These are phyloP conservation scores for Metopia argyrocephala DNA, from an alignment of 2,888 invertebrate genomes.

Conservation along the genomic window DNA sequence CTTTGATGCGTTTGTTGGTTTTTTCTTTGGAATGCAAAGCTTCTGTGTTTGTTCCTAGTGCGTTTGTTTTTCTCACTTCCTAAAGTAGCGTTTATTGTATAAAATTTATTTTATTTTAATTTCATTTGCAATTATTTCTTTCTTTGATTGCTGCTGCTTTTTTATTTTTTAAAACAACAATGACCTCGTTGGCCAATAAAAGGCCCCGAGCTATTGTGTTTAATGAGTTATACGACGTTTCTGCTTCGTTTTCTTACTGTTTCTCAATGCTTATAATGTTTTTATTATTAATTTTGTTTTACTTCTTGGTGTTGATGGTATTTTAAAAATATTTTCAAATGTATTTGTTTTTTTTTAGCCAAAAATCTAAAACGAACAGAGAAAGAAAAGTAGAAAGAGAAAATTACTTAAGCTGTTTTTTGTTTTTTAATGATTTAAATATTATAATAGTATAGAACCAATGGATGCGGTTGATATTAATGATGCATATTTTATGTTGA, in stretches of 20 bases:
- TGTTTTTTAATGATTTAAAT: constrained; percentile 15
- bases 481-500: constrained; percentile 21
- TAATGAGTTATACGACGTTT: constrained; percentile 2
- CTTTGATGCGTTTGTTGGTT: constrained; percentile 22
- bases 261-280: background rate
- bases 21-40: constrained; percentile 25
- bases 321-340: constrained; percentile 7
- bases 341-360: constrained; percentile 1
- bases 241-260: background rate
- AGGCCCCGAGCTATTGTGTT: constrained; percentile 50
- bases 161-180: constrained; percentile 24
- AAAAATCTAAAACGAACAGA: constrained; percentile 53
- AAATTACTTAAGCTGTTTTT: constrained; percentile 23
- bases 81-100: constrained; percentile 37
- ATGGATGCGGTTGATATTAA: background rate
- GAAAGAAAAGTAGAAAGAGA: constrained; percentile 15
- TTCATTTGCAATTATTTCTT: constrained; percentile 25
- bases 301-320: background rate
- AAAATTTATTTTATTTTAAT: constrained; percentile 9
- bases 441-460: background rate
- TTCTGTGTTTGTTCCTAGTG: background rate
- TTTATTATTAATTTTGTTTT: background rate
- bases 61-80: constrained; percentile 47
- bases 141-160: constrained; percentile 6
- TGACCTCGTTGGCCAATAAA: constrained; percentile 61